Percentiles rank a stretch among this genome's conserved stretches.
These are phyloP conservation scores for Pachycephus smyrnensis DNA, from an alignment of 2,888 invertebrate genomes.

Conservation along the genomic window DNA sequence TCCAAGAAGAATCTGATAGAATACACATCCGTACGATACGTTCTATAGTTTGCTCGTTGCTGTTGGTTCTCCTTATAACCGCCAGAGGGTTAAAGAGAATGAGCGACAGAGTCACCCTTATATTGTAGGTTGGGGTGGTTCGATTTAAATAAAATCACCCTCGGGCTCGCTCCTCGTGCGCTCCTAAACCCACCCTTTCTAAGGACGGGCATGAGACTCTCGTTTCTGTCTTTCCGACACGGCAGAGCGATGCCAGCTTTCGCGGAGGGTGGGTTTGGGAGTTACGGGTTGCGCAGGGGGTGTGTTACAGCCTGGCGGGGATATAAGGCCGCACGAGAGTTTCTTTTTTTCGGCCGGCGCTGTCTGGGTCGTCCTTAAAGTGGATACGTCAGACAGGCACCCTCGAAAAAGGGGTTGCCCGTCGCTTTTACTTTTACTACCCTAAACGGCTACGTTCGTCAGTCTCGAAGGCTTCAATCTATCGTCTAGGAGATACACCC, in stretches of 20 bases:
- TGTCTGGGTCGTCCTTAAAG: conserved; percentile 53
- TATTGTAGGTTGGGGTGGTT: not conserved
- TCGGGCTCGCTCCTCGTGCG: conserved; percentile 34
- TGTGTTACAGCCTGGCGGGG: conserved; percentile 12
- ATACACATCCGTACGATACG: no score
- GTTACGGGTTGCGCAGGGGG: not conserved
- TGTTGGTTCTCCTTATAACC: not conserved
- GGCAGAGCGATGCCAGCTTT: not conserved
- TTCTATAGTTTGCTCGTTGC: not conserved
- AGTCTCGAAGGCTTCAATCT: conserved; percentile 12
- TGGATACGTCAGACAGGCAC: conserved; percentile 40
- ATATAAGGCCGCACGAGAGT: conserved; percentile 37
- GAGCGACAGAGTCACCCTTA: not conserved
- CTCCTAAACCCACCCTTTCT: conserved; percentile 32
- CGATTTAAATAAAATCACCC: conserved; percentile 36
- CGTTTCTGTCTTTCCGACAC: conserved; percentile 23
- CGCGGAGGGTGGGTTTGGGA: not conserved
- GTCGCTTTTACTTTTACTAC: not conserved
- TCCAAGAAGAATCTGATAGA: not conserved
- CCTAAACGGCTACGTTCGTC: not conserved
- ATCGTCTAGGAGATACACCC: conserved; percentile 43
- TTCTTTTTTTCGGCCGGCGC: conserved; percentile 40
- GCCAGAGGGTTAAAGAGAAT: not conserved
- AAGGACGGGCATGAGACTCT: conserved; percentile 19
- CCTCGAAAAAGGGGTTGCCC: not conserved